Evolutionary conservation across 64 coral and sea anemone species (phyloP).

Genomic region (Montipora sp.): DNA sequence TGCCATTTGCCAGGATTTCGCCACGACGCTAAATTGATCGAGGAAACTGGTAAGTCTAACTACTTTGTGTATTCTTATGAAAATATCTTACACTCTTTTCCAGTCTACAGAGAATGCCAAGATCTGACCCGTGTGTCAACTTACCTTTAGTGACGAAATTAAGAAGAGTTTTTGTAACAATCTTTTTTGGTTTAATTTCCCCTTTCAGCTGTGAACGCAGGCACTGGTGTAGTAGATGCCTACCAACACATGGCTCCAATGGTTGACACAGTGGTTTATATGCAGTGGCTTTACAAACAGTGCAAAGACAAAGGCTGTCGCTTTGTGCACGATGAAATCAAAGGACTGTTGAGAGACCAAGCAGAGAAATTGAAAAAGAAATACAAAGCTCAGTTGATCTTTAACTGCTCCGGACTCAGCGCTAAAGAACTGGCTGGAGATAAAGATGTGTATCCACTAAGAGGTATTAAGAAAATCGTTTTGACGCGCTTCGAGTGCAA

Average conservation of each 20-base stretch:
- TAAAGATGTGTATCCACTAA: conserved; percentile 40
- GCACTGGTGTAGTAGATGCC: conserved; percentile 54
- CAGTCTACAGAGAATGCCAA: too few species aligned
- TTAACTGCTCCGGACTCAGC: conserved; percentile 54
- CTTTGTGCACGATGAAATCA: conserved; percentile 40
- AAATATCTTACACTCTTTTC: neutral
- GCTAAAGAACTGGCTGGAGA: conserved; percentile 51
- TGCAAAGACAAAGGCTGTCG: conserved; percentile 47
- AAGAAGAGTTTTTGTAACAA: neutral
- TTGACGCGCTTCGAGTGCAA: too few species aligned
- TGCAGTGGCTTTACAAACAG: conserved; percentile 79
- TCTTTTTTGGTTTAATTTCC: neutral
- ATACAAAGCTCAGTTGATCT: conserved; percentile 39
- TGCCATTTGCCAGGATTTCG: conserved; percentile 38
- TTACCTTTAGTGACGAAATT: neutral
- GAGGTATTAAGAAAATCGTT: conserved; percentile 5
- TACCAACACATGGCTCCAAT: conserved; percentile 64
- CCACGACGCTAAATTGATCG: conserved; percentile 29
- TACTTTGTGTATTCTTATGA: too few species aligned
- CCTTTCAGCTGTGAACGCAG: conserved; percentile 23
- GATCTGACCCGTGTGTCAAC: too few species aligned
- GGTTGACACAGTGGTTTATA: conserved; percentile 56
- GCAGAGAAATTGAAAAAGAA: conserved; percentile 40
- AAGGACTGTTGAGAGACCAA: conserved; percentile 50
- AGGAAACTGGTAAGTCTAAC: conserved; percentile 30